Base-by-base conservation (phyloP, 2,888 invertebrate species). In the Empis livida region DNA sequence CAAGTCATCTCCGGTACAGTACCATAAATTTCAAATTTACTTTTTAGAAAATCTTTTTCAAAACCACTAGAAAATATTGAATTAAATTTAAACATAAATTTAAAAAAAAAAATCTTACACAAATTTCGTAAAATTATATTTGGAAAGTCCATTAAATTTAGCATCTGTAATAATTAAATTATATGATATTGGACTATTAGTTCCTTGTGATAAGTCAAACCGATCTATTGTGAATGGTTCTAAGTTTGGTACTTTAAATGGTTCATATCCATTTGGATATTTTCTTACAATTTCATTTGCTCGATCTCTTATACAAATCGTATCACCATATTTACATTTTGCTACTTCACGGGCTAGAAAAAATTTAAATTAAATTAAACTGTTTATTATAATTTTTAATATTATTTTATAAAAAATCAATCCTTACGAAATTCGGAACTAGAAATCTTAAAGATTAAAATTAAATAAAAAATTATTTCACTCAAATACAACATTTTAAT, bases 251-350 rank as follows among this genome's bases (percentile, higher is more conserved):
- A 63, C 40, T 4, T 58, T 59, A 10, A 61, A 53, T n/a, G 51
- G 51, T 1, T 53, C 39, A 15, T 57, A 55, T 2, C 63, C 63
- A 16, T 59, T 54, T 5, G 61, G 58, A 55, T 59, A 56, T 10
- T 31, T 45, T 10, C 49, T 49, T 2, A 62, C 27, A 11, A 64
- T 53, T 1, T 54, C 46, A 15, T 53, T 57, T 1, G 58, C 55
- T 0, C 53, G 49, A 14, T 53, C 54, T 2, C 52, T 52, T 41
- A 62, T 54, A 47, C 64, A 65, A 2, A 44, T 43, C 1, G 48
- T 51, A 47, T 64, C 60, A 6, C 49, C 60, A 10, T 52, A 53
- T 10, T 43, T 46, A 44, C 63, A 64, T 51, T 59, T 59, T 27
- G 55, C 41, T 27, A 60, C 51, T 45, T 59, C 54, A 5, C 53